These are phyloP conservation scores for Glaucomys volans DNA, from an alignment of 2,113 vertebrate species.

Conservation along the genomic window DNA sequence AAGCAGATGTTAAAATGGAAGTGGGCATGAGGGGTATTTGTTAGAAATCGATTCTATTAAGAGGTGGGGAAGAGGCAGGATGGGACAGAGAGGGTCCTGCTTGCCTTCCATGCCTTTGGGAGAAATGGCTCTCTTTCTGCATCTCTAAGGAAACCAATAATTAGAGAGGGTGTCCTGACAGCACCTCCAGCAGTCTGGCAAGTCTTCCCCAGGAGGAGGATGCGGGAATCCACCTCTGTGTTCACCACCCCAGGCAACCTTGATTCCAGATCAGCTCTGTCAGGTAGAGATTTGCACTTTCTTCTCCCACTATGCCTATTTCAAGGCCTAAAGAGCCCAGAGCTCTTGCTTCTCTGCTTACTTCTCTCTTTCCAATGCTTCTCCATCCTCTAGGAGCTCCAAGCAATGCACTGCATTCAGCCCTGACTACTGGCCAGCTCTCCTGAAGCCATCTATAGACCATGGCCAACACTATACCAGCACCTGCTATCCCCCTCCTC, in stretches of 20 bases:
- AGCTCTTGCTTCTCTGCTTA: background rate
- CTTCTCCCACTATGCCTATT: background rate
- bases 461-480: rapidly evolving
- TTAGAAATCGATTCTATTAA: background rate
- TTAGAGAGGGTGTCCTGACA: background rate
- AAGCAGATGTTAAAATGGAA: background rate
- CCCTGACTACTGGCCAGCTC: too few species aligned
- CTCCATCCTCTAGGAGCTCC: background rate
- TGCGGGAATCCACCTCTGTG: background rate
- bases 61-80: background rate
- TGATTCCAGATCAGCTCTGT: too few species aligned
- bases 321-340: background rate
- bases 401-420: background rate
- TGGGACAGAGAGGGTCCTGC: background rate
- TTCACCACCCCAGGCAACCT: background rate
- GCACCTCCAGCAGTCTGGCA: too few species aligned
- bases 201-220: background rate
- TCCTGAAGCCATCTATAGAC: background rate
- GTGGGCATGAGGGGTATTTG: background rate
- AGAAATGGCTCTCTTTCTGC: background rate
- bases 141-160: background rate
- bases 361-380: background rate
- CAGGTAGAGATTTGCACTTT: background rate
- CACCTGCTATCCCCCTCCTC: background rate
- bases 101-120: background rate